These are phyloP conservation scores for Manis crassicaudata DNA, from an alignment of 2,797 vertebrate species.

Conservation along the genomic window DNA sequence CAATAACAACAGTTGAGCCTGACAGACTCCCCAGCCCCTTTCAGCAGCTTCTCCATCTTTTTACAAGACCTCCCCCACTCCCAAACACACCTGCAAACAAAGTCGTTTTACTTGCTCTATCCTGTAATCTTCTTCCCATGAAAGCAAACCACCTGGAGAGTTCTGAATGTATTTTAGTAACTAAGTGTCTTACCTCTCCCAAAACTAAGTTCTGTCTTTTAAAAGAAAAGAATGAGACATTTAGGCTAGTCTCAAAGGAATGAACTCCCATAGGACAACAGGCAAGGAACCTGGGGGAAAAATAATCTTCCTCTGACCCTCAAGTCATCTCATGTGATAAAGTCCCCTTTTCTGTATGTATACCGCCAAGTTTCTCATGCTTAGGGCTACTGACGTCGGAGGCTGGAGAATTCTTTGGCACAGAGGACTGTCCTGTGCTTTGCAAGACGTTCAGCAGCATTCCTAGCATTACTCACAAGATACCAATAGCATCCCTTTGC, in stretches of 20 bases:
- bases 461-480: background rate
- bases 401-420: background rate
- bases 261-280: background rate
- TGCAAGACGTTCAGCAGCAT: background rate
- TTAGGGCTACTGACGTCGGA: background rate
- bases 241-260: background rate
- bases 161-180: background rate
- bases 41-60: background rate
- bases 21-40: background rate
- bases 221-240: background rate
- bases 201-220: constrained; percentile 6
- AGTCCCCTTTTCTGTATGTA: background rate
- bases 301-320: background rate
- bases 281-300: background rate
- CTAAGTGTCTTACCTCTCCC: background rate
- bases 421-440: background rate
- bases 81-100: background rate
- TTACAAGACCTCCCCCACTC: background rate
- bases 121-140: background rate
- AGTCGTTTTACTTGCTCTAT: background rate
- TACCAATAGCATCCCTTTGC: background rate
- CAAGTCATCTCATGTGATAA: background rate
- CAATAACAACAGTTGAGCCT: background rate
- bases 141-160: background rate
- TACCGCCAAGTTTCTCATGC: background rate